Evolutionary conservation across 2,113 vertebrate species (phyloP).

Genomic region (Larimichthys polyactis): DNA sequence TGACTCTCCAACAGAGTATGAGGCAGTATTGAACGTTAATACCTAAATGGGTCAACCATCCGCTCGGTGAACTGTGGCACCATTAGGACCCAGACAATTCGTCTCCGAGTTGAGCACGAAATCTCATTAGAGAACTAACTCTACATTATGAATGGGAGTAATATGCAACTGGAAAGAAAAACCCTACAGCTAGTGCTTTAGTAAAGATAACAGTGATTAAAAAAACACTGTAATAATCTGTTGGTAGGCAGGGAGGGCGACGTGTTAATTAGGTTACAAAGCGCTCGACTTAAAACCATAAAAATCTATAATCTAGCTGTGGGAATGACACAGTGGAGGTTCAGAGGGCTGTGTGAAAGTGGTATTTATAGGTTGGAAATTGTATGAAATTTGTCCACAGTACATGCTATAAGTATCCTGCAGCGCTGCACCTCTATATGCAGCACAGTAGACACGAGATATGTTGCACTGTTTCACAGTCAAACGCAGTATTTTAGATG

Average conservation of each 20-base stretch:
- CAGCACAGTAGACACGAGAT: background rate
- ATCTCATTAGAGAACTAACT: constrained; percentile 56
- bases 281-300: constrained; percentile 49
- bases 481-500: background rate
- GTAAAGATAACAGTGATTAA: constrained; percentile 58
- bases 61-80: constrained; percentile 54
- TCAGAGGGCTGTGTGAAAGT: constrained; percentile 24
- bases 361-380: constrained; percentile 21
- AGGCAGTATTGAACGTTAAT: constrained; percentile 73
- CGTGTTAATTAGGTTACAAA: constrained; percentile 73
- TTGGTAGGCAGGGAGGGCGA: constrained; percentile 20
- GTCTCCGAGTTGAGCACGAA: constrained; percentile 49
- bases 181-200: constrained; percentile 30
- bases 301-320: constrained; percentile 57
- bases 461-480: background rate
- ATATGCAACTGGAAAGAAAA: constrained; percentile 24
- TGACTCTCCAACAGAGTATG: constrained; percentile 19
- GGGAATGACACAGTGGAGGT: constrained; percentile 43
- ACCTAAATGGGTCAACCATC: constrained; percentile 82
- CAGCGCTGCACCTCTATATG: background rate
- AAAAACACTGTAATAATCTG: constrained; percentile 55
- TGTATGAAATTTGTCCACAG: constrained; percentile 18
- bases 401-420: background rate
- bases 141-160: constrained; percentile 49
- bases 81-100: constrained; percentile 68